phyloP scores from a whole-genome alignment of 2,797 vertebrate genomes.

The Oryzias sinensis region DNA sequence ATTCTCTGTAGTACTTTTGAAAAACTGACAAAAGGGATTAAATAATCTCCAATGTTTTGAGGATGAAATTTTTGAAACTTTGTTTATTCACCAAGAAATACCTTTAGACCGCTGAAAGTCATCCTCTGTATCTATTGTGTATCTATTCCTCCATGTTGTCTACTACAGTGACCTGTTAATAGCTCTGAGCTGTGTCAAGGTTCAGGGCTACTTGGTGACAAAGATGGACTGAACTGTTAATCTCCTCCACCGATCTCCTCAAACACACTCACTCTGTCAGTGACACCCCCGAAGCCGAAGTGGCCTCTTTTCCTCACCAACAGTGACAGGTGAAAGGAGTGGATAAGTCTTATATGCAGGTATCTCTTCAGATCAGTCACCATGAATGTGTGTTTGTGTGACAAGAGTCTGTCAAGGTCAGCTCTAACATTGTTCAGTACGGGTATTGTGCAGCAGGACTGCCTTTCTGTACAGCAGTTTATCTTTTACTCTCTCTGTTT shows the following conservation, averaged over 20 bases:
- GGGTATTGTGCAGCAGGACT: slow-evolving; percentile 20
- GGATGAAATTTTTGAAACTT: too few relatives aligned
- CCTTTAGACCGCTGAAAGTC: slow-evolving; percentile 30
- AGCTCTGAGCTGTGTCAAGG: slow-evolving; percentile 69
- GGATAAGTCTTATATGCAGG: slow-evolving; percentile 67
- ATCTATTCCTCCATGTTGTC: slow-evolving; percentile 41
- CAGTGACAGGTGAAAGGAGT: slow-evolving; percentile 72
- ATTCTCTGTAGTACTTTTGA: too few relatives aligned
- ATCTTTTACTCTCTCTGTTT: background rate
- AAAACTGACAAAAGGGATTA: too few relatives aligned
- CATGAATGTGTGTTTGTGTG: slow-evolving; percentile 44
- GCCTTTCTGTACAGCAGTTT: slow-evolving; percentile 5
- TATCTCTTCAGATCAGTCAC: slow-evolving; percentile 65
- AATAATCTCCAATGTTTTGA: too few relatives aligned
- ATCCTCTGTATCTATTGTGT: slow-evolving; percentile 4
- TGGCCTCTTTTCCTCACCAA: slow-evolving; percentile 58
- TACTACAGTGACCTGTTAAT: slow-evolving; percentile 66
- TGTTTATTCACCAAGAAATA: slow-evolving; percentile 30
- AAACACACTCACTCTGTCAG: slow-evolving; percentile 73
- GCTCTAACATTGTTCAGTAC: slow-evolving; percentile 46
- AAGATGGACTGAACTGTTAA: slow-evolving; percentile 75
- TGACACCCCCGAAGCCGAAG: slow-evolving; percentile 63
- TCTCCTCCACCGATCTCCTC: slow-evolving; percentile 70
- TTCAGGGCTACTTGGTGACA: slow-evolving; percentile 65
- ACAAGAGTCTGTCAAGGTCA: slow-evolving; percentile 67